phyloP scores from a whole-genome alignment of 2,797 vertebrate genomes.

The Jordanella pulchra region DNA sequence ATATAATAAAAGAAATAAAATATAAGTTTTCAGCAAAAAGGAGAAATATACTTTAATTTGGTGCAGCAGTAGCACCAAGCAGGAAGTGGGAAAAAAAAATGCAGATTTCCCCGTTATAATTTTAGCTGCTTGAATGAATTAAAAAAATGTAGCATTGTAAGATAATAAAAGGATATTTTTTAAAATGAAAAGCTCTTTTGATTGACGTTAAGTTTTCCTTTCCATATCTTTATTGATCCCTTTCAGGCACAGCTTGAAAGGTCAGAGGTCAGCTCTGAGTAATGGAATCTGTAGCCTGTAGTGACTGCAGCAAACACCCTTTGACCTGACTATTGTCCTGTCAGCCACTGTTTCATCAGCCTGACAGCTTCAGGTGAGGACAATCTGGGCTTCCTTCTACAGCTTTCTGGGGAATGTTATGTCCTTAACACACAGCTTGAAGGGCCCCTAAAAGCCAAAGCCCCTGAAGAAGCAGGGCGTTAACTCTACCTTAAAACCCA shows the following conservation, averaged over 20 bases:
- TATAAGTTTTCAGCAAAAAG: background rate
- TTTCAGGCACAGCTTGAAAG: slow-evolving; percentile 42
- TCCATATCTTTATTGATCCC: slow-evolving; percentile 51
- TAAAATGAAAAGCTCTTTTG: slow-evolving; percentile 1
- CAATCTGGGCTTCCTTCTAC: slow-evolving; percentile 56
- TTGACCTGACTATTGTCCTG: slow-evolving; percentile 70
- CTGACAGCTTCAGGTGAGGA: slow-evolving; percentile 66
- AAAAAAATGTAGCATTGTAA: background rate
- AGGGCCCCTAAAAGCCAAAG: slow-evolving; percentile 51
- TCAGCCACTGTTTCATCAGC: slow-evolving; percentile 59
- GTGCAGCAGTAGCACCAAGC: background rate
- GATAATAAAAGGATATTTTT: background rate
- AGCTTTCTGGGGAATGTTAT: slow-evolving; percentile 62
- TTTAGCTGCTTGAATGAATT: background rate
- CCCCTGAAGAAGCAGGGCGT: slow-evolving; percentile 44
- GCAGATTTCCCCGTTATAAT: background rate
- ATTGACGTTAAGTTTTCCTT: slow-evolving; percentile 34
- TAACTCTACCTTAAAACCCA: slow-evolving; percentile 27
- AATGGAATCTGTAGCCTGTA: slow-evolving; percentile 65
- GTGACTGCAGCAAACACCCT: slow-evolving; percentile 60
- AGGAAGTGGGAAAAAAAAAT: background rate
- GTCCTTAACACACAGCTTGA: slow-evolving; percentile 49
- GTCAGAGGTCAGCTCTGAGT: slow-evolving; percentile 63
- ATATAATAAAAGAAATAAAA: no score
- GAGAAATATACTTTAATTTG: background rate